phyloP scores from a whole-genome alignment of 2,888 invertebrate species.

The Lasius fuliginosus region DNA sequence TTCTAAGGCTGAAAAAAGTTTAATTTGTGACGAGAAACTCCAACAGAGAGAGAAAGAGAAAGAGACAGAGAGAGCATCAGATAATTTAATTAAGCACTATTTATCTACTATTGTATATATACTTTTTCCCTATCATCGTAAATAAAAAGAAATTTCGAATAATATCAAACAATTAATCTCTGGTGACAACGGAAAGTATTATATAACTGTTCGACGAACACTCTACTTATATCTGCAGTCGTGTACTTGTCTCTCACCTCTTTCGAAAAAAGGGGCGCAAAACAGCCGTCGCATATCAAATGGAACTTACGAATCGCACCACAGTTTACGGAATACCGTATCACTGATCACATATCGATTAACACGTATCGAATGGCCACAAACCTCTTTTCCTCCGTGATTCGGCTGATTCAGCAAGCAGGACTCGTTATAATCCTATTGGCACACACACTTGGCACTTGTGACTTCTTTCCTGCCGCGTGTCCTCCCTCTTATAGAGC shows the following conservation, averaged over 20 bases:
- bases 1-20: not conserved
- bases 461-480: constrained; percentile 57
- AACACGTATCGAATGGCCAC: constrained; percentile 63
- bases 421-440: constrained; percentile 78
- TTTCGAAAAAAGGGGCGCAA: not conserved
- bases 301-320: constrained; percentile 38
- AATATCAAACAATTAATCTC: not conserved
- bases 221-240: not conserved
- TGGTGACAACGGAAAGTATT: not conserved
- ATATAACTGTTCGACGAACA: constrained; percentile 17
- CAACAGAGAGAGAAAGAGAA: not conserved
- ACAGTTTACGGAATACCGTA: constrained; percentile 2
- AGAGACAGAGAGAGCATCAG: no score
- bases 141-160: not conserved
- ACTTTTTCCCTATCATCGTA: not conserved
- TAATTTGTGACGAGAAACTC: not conserved
- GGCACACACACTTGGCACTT: constrained; percentile 85
- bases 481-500: constrained; percentile 27
- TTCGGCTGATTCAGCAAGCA: constrained; percentile 11
- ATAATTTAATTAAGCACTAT: not conserved
- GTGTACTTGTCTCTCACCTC: constrained; percentile 2
- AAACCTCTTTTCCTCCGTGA: constrained; percentile 72
- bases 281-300: not conserved
- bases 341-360: constrained; percentile 67
- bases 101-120: not conserved